Base-by-base conservation (phyloP, 2,113 vertebrate genomes). In the Plotosus lineatus region DNA sequence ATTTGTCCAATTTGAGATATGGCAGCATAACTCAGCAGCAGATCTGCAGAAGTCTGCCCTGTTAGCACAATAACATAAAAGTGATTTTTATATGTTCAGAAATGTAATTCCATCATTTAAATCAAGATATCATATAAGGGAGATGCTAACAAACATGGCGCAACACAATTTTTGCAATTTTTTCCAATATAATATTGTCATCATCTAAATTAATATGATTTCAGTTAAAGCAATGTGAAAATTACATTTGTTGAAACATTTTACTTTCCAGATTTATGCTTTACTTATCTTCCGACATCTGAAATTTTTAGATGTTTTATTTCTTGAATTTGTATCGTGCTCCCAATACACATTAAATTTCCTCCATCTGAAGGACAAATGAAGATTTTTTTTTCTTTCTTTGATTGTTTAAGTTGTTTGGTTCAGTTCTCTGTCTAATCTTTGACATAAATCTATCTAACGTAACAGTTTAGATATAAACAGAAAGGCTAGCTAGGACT, bases 371-470 rank as follows among this genome's bases (percentile, higher is more conserved):
- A 88, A 89, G 85, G 73, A 90, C 82, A 90, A 91, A 91, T 89
- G 89, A 89, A 91, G 87, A 82, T 68, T 65, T 79, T 68, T 65
- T 79, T 84, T 82, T 84, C 80, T 84, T 14, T 65, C 73, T 51
- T 58, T 78, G 85, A 87, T 87, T 82, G 83, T 87, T 61, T 78
- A 88, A 89, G 90, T 80, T 46, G 61, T 87, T 68, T 88, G 38
- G 55, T 91, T 91, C 90, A 80, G 71, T 86, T 84, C 86, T 89
- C 84, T 87, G 87, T 65, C 58, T 85, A 86, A 92, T 91, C 90
- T 91, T 82, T 83, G 73, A 61, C 81, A 88, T 88, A 87, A 89
- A 82, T 87, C 66, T 38, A 88, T 90, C 87, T 60, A 88, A 88
- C 81, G 85, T 90, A 26, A 26, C 40, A 2, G 88, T 84, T 86